Evolutionary conservation across 1,140 invertebrate genomes (phyloP).

Genomic region (Pomacea maculata): DNA sequence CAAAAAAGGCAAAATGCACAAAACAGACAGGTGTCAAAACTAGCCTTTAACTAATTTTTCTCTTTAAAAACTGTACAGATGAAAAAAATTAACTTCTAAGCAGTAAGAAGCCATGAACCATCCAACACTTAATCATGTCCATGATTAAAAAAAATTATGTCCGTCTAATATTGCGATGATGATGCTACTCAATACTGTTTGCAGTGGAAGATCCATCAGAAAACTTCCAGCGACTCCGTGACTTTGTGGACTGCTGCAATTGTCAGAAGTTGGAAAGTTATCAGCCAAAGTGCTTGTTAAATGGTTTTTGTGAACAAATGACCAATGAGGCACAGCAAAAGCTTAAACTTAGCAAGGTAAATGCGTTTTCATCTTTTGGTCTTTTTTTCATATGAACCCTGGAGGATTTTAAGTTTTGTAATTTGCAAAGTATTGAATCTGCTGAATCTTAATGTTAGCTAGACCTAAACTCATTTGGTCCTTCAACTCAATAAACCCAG

Average conservation of each 20-base stretch:
- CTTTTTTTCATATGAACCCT: neutral
- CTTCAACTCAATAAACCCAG: too few species aligned
- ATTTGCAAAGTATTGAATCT: neutral
- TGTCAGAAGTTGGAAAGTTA: conserved; percentile 78
- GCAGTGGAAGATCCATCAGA: conserved; percentile 91
- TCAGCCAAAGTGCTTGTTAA: conserved; percentile 70
- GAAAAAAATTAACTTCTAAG: neutral
- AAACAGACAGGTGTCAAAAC: too few species aligned
- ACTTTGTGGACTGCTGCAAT: conserved; percentile 86
- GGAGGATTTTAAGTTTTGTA: neutral
- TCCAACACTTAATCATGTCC: neutral
- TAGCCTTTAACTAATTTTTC: too few species aligned
- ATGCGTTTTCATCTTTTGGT: neutral
- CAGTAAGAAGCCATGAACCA: neutral
- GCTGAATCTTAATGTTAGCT: neutral
- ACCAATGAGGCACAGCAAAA: conserved; percentile 77
- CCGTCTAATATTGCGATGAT: neutral
- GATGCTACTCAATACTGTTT: conserved; percentile 39
- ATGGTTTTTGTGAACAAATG: conserved; percentile 84
- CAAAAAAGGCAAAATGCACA: too few species aligned
- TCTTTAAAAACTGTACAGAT: neutral
- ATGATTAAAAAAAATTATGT: neutral
- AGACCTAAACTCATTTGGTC: too few species aligned
- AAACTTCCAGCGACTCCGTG: conserved; percentile 85
- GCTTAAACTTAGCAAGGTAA: conserved; percentile 79